These are phyloP conservation scores for Pachyuromys duprasi DNA, from an alignment of 2,797 vertebrate genomes.

Conservation along the genomic window DNA sequence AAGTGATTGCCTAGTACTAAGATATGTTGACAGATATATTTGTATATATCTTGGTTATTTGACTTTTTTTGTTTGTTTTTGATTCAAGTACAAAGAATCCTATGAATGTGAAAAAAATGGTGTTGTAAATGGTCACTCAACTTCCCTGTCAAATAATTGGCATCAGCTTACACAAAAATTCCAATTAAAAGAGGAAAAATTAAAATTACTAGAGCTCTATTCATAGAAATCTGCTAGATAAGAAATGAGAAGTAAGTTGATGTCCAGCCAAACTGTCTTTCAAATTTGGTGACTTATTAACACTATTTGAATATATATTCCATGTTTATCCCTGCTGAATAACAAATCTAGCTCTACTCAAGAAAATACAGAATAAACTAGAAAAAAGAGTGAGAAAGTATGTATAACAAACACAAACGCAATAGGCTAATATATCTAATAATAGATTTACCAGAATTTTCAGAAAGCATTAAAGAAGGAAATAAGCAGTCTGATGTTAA, in stretches of 20 bases:
- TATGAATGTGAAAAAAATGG: neutral
- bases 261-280: neutral
- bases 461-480: neutral
- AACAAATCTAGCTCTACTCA: neutral
- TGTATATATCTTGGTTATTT: neutral
- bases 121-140: neutral
- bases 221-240: conserved; percentile 13
- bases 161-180: neutral
- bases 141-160: neutral
- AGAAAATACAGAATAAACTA: conserved; percentile 4
- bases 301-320: conserved; percentile 5
- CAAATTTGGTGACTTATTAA: neutral
- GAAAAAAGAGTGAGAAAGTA: conserved; percentile 18
- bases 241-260: neutral
- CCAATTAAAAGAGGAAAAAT: neutral
- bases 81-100: conserved; percentile 3
- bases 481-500: conserved; percentile 31
- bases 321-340: neutral
- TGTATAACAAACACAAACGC: conserved; percentile 22
- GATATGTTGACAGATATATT: conserved; percentile 2
- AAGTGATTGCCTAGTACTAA: neutral
- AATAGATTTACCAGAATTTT: neutral
- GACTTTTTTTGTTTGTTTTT: neutral
- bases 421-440: neutral
- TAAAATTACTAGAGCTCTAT: neutral